These are phyloP conservation scores for Staurois parvus DNA, from an alignment of 2,797 vertebrate genomes.

Conservation along the genomic window DNA sequence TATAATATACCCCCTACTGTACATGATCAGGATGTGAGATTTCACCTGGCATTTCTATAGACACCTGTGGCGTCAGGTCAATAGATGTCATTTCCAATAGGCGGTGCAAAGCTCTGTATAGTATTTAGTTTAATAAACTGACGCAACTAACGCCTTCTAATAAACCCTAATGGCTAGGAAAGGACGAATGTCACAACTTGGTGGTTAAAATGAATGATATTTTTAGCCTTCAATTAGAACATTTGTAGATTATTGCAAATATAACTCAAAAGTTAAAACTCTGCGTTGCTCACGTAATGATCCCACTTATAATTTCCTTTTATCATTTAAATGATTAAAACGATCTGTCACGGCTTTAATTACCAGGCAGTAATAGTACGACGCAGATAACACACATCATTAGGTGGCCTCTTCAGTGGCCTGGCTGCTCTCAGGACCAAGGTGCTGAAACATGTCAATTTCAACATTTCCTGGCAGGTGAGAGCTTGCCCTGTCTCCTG, in stretches of 20 bases:
- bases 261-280: not conserved
- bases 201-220: no score
- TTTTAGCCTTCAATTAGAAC: not conserved
- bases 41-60: not conserved
- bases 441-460: no score
- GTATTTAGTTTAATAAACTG: not conserved
- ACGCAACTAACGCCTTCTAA: not conserved
- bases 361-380: no score
- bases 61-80: not conserved
- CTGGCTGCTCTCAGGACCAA: no score
- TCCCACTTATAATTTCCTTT: no score
- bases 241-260: not conserved
- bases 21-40: not conserved
- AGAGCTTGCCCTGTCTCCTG: no score
- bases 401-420: no score
- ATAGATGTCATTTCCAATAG: not conserved
- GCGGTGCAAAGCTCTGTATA: not conserved
- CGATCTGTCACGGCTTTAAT: no score
- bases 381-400: no score
- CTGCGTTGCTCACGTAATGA: no score
- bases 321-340: no score
- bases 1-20: not conserved
- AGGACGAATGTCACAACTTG: not conserved
- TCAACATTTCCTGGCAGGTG: no score
- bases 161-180: not conserved